Evolutionary conservation across 2,797 vertebrate genomes (phyloP), one percentile per base, ranked within the genome.

Genomic region (Thunnus albacares): DNA sequence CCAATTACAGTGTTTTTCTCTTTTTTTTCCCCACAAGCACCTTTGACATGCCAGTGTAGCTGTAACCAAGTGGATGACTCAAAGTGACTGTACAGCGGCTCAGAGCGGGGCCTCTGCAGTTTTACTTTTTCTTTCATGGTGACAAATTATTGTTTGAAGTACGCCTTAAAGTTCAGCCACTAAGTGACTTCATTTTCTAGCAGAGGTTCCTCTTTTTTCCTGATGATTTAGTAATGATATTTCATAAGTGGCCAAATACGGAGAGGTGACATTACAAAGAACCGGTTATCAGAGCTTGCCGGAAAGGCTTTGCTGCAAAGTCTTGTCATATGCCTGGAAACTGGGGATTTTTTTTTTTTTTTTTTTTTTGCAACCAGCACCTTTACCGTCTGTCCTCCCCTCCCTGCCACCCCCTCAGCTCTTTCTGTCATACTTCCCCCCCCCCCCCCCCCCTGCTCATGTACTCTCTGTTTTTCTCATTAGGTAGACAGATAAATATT

Each of bases 391-490:
- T n/a, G 6, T 13, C 28, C 17, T 15, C 18, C 0, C 14, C 10
- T 15, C 26, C 45, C 8, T 38, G 35, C 30, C 1, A 43, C 13
- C 18, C 51, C 26, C 0, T 24, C 60, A 4, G 35, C 51, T 56
- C 41, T 28, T 22, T 15, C 71, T 73, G 6, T 43, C 41, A 13
- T 14, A 43, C 38, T 9, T 9, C 2, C 38, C 7, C 35, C 35
- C 35, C 35, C 11, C 11, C 53, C 49, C 43, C 28, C 70, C 22
- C 4, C 2, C 18, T 35, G 35, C 64, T 52, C 14, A 15, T 58
- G 68, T 17, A 1, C 70, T 66, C 72, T 57, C 76, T 92, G 91
- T 87, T 90, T 88, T 89, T 87, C 75, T 73, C 90, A 85, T 94
- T 87, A 84, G 70, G 35, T 6, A 11, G 67, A 74, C 66, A 4